Evolutionary conservation across 37 sponge, comb jelly and placozoan genomes (phyloP).

Genomic region (Aplysina aerophoba): DNA sequence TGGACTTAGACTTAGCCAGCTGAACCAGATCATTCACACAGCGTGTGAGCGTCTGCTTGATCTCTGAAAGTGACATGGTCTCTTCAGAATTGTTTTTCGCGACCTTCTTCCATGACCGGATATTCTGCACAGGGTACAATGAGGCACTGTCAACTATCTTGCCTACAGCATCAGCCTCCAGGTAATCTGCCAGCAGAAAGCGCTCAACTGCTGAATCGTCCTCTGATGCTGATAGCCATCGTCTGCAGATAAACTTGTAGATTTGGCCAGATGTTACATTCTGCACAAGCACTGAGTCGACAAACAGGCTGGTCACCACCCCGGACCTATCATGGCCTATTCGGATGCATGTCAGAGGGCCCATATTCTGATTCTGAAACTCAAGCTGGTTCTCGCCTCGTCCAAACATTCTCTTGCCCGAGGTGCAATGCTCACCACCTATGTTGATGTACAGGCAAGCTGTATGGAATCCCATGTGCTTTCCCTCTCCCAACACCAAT

Average conservation of each 20-base stretch:
- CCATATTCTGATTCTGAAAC: conserved; percentile 77
- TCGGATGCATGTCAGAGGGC: conserved; percentile 77
- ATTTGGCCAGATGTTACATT: conserved; percentile 85
- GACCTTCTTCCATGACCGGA: background rate
- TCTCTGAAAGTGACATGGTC: background rate
- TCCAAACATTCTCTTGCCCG: conserved; percentile 56
- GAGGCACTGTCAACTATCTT: background rate
- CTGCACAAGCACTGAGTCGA: conserved; percentile 88
- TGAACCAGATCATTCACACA: background rate
- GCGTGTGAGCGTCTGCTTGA: background rate
- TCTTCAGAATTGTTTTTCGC: background rate
- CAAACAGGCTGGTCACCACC: conserved; percentile 68
- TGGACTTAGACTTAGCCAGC: background rate
- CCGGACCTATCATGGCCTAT: conserved; percentile 94
- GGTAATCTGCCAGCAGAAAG: conserved; percentile 75
- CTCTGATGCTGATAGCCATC: conserved; percentile 75
- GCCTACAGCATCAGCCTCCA: conserved; percentile 32
- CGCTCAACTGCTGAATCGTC: conserved; percentile 87
- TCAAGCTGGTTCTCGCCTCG: conserved; percentile 72
- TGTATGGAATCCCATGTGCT: conserved; percentile 80
- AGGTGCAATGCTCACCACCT: conserved; percentile 73
- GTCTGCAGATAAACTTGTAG: conserved; percentile 73
- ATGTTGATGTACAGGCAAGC: conserved; percentile 73
- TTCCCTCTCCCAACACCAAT: conserved; percentile 79
- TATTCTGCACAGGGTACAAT: background rate